Percentiles rank a stretch among this genome's conserved stretches.
These are phyloP conservation scores for Maccullochella peelii DNA, from an alignment of 2,113 vertebrate species.

Conservation along the genomic window DNA sequence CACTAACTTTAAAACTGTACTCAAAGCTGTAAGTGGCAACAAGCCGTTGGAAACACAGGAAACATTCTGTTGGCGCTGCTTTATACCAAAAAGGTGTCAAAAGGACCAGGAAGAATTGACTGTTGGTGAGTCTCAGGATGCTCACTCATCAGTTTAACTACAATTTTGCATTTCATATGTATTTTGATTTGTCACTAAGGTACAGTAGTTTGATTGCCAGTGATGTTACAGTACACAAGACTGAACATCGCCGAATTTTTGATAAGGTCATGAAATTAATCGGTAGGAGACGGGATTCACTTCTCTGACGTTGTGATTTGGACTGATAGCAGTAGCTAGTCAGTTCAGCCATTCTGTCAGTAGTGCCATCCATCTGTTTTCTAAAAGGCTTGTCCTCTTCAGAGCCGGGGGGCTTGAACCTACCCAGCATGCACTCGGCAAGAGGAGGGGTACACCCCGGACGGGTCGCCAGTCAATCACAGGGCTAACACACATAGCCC, in stretches of 20 bases:
- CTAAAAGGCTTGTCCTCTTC: not conserved
- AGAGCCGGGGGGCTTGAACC: not conserved
- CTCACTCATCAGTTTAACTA: not conserved
- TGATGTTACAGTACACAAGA: not conserved
- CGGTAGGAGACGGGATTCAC: not conserved
- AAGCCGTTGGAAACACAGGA: not conserved
- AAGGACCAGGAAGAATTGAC: no score
- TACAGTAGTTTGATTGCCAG: not conserved
- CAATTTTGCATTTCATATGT: not conserved
- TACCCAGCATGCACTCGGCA: slow-evolving; percentile 15
- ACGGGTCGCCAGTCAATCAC: not conserved
- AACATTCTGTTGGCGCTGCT: not conserved
- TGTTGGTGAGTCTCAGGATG: no score
- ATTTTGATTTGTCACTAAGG: not conserved
- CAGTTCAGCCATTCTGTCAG: not conserved
- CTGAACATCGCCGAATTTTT: not conserved
- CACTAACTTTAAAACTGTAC: not conserved
- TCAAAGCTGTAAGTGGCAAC: no score
- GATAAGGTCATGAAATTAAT: not conserved
- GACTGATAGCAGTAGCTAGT: not conserved
- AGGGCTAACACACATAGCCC: not conserved
- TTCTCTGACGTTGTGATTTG: not conserved
- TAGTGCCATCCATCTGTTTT: not conserved
- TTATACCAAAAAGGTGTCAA: no score
- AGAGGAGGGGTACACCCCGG: not conserved